phyloP scores from a whole-genome alignment of 2,888 invertebrate genomes.

The Carcina quercana region DNA sequence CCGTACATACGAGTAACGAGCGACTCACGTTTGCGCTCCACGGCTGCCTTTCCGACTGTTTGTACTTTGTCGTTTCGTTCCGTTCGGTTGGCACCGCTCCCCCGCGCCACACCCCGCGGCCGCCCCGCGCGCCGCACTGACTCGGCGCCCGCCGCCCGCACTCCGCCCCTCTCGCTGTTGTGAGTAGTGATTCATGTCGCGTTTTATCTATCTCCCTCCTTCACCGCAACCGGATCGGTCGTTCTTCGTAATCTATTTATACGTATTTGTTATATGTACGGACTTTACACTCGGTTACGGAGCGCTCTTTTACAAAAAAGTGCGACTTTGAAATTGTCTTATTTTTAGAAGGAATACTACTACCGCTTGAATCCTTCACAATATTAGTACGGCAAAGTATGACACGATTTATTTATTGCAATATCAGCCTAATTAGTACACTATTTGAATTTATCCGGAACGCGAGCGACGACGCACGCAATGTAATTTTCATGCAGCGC shows the following conservation, averaged over 20 bases:
- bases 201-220: constrained; percentile 74
- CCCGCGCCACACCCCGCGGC: constrained; percentile 7
- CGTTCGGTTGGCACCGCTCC: constrained; percentile 32
- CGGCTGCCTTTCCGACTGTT: constrained; percentile 69
- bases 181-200: constrained; percentile 73
- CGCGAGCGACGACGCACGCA: constrained; percentile 29
- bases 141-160: constrained; percentile 37
- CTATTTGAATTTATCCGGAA: constrained; percentile 6
- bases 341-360: too few species aligned
- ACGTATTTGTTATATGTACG: constrained; percentile 61
- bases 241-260: constrained; percentile 73
- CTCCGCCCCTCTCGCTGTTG: constrained; percentile 54
- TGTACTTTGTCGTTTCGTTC: constrained; percentile 60
- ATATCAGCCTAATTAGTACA: too few species aligned
- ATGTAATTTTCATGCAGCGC: constrained; percentile 65
- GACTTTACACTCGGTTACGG: constrained; percentile 55
- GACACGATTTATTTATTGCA: too few species aligned
- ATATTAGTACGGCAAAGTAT: too few species aligned
- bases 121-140: constrained; percentile 38
- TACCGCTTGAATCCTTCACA: too few species aligned
- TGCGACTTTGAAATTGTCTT: background rate
- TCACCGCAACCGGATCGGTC: constrained; percentile 72
- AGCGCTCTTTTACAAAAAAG: background rate
- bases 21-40: constrained; percentile 53
- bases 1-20: constrained; percentile 32